Evolutionary conservation across 1,140 invertebrate species (phyloP), one percentile per base, ranked within the genome.

Genomic region (Heterodera carotae): DNA sequence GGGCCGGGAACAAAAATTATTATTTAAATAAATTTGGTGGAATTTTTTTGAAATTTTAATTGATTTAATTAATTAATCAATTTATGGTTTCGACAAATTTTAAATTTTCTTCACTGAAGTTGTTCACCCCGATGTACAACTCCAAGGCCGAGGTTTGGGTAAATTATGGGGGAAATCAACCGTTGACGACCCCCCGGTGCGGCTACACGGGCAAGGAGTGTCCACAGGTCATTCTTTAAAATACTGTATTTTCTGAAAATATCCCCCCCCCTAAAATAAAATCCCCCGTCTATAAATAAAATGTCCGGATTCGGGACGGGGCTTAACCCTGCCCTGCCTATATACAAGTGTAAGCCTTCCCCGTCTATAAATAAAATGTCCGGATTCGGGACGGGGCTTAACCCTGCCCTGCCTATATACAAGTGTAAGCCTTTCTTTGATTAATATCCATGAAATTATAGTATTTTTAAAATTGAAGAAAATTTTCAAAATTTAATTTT

Each of bases 181-280:
- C 81, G 18, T 36, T 75, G 36, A 67, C 68, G 6, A 43, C 22
- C 6, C 81, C 81, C 15, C 29, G 64, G 29, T 82, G 81, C 53
- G 81, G 80, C 33, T 81, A 69, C 43, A 33, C 72, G 25, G 68
- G 68, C 27, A 74, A 84, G n/a, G 39, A 77, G 59, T 81, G 80
- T 59, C 73, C 73, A 10, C 70, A 76, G 29, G 48, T 66, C 4
- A 22, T 39, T 62, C 3, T 31, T 75, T 75, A 68, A 68, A 25
- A 25, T 75, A 29, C 62, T 18, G 62, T 66, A 31, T 31, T 3
- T 12, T 8, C 39, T 8, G 12, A n/a, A n/a, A n/a, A n/a, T n/a
- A n/a, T n/a, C n/a, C n/a, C n/a, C n/a, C n/a, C n/a, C n/a, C n/a
- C n/a, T n/a, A n/a, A n/a, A n/a, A n/a, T n/a, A n/a, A n/a, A n/a